Conservation (phyloP, 2,797 vertebrate species). For the Paratrypauchen microcephalus region DNA sequence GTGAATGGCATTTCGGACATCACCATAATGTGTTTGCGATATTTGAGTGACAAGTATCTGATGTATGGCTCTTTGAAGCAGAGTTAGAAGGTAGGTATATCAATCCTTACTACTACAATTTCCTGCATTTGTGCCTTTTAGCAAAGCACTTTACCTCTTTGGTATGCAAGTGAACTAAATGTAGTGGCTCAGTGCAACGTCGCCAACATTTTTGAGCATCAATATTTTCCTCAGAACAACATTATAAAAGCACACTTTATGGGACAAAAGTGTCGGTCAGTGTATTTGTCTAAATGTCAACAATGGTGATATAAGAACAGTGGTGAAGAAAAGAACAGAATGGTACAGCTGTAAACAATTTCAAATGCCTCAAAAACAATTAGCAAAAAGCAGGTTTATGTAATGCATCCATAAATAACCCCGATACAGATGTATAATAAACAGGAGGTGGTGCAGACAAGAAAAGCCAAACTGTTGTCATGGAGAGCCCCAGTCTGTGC, state of each 20-base stretch:
- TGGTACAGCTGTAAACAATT: neutral
- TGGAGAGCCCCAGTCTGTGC: slow-evolving; percentile 19
- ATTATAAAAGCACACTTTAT: neutral
- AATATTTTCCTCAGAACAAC: neutral
- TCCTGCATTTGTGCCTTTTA: neutral
- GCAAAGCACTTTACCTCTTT: too few species aligned
- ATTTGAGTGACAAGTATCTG: neutral
- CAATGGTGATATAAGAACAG: too few species aligned
- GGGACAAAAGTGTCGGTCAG: neutral
- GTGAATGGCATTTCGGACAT: slow-evolving; percentile 2
- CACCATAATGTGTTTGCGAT: neutral
- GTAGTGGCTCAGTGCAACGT: too few species aligned
- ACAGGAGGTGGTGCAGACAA: neutral
- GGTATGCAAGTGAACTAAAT: too few species aligned
- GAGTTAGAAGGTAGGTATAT: neutral
- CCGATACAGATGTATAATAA: neutral
- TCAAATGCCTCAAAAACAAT: neutral
- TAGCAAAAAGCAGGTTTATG: neutral
- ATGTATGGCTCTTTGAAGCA: neutral
- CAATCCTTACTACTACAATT: neutral
- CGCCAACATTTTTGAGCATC: neutral
- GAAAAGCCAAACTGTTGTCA: slow-evolving; percentile 19
- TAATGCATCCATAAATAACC: slow-evolving; percentile 14
- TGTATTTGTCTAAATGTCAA: neutral
- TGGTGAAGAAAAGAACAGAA: neutral